Evolutionary conservation across 2,888 invertebrate species (phyloP), one percentile per base, ranked within the genome.

Genomic region (Caenorhabditis sinica): DNA sequence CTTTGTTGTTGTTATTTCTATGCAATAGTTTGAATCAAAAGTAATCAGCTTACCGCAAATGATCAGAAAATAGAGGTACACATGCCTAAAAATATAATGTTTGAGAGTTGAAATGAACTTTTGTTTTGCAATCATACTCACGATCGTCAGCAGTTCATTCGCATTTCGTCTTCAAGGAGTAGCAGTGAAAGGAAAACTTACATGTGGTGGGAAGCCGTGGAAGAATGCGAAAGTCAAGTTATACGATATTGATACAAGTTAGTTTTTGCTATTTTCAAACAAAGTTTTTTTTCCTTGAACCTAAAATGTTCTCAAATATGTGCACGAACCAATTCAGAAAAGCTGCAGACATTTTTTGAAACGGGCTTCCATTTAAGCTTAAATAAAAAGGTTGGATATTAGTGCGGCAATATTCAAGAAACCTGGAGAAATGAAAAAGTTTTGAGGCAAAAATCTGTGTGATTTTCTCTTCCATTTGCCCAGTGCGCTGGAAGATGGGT

Each of bases 241-340:
- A 17, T 89, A 85, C 68, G 89, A 89, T 63, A 83, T 89, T 28
- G 89, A 89, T 73, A 77, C 83, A 25, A 89, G 89, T 89, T 5
- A 68, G 86, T 72, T 25, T 20, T 58, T 30, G 33, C 5, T 6
- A 33, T 6, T 40, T 40, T 40, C 13, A 40, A 13, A 40, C 5
- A n/a, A 51, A 56, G n/a, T 49, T 40, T 40, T 40, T 40, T 40
- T 40, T 40, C 40, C 13, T 13, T 40, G 40, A 40, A n/a, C n/a
- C n/a, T n/a, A n/a, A n/a, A n/a, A n/a, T n/a, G n/a, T n/a, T n/a
- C n/a, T n/a, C n/a, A n/a, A n/a, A n/a, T n/a, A n/a, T n/a, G n/a
- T n/a, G n/a, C n/a, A n/a, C n/a, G n/a, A n/a, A n/a, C n/a, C n/a
- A n/a, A n/a, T n/a, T n/a, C n/a, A n/a, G n/a, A n/a, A n/a, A n/a